These are phyloP conservation scores for Antheraea mylitta DNA, from an alignment of 1,140 invertebrate species.

Conservation along the genomic window DNA sequence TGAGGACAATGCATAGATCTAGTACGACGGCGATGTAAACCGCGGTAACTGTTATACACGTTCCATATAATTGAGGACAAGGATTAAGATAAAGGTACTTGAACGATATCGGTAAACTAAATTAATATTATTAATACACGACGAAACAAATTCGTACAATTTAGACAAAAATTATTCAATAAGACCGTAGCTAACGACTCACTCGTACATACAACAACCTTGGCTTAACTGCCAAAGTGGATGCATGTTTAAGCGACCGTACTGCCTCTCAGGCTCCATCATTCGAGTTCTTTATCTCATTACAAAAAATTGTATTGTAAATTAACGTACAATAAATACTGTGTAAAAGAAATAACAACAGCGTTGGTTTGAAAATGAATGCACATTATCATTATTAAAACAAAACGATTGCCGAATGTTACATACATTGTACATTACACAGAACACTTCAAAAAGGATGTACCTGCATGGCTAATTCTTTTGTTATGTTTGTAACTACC, in stretches of 20 bases:
- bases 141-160: constrained; percentile 12
- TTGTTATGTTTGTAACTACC: no score
- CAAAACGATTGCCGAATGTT: no score
- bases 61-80: constrained; percentile 8
- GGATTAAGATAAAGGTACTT: constrained; percentile 15
- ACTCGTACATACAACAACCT: constrained; percentile 34
- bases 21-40: background rate
- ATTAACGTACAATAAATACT: background rate
- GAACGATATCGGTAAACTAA: constrained; percentile 14
- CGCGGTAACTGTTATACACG: background rate
- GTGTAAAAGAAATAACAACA: background rate
- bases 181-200: constrained; percentile 28
- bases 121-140: background rate
- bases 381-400: no score
- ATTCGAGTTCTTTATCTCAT: background rate
- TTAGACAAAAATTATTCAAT: constrained; percentile 31
- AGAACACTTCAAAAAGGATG: no score
- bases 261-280: background rate
- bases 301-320: background rate
- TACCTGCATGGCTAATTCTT: no score
- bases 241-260: constrained; percentile 19
- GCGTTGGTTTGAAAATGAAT: no score
- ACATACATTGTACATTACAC: no score
- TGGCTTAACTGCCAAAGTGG: constrained; percentile 34
- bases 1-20: background rate